Percentiles rank a stretch among this genome's conserved stretches.
Conservation (phyloP, 2,113 vertebrate species). For the Oryzias curvinotus region DNA sequence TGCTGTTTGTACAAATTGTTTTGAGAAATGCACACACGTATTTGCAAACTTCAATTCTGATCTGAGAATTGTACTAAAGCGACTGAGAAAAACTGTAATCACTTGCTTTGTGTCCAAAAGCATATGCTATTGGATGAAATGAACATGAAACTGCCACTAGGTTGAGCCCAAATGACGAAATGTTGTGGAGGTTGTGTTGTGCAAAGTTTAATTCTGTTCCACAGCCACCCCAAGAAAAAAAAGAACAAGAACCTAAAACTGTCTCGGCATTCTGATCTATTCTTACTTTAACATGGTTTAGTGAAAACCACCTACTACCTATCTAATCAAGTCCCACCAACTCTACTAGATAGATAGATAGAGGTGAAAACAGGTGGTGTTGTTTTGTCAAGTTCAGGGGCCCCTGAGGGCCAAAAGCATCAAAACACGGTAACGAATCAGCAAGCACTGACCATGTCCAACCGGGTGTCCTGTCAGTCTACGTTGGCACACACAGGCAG, state of each 20-base stretch:
- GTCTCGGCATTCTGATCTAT: conserved; percentile 51
- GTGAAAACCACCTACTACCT: conserved; percentile 37
- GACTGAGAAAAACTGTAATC: too few species aligned
- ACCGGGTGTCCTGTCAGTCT: conserved; percentile 67
- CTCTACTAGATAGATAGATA: conserved; percentile 47
- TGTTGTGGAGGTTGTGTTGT: too few species aligned
- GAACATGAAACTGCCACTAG: too few species aligned
- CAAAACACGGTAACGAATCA: conserved; percentile 47
- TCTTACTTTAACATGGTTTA: conserved; percentile 59
- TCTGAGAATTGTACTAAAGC: too few species aligned
- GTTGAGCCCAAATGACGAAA: too few species aligned
- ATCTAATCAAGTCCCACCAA: conserved; percentile 52
- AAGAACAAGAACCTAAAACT: conserved; percentile 30
- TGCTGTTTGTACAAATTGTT: too few species aligned
- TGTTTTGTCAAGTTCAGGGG: conserved; percentile 39
- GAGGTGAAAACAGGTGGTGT: conserved; percentile 18
- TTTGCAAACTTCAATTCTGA: too few species aligned
- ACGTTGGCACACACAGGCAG: conserved; percentile 60
- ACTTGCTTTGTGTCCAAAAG: too few species aligned
- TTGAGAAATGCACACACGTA: too few species aligned
- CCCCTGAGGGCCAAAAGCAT: conserved; percentile 41
- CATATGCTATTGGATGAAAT: too few species aligned
- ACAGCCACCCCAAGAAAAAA: too few species aligned
- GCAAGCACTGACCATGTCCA: conserved; percentile 40
- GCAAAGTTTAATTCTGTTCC: too few species aligned